Conservation (phyloP, 2,888 invertebrate species). For the Phaonia tiefii region DNA sequence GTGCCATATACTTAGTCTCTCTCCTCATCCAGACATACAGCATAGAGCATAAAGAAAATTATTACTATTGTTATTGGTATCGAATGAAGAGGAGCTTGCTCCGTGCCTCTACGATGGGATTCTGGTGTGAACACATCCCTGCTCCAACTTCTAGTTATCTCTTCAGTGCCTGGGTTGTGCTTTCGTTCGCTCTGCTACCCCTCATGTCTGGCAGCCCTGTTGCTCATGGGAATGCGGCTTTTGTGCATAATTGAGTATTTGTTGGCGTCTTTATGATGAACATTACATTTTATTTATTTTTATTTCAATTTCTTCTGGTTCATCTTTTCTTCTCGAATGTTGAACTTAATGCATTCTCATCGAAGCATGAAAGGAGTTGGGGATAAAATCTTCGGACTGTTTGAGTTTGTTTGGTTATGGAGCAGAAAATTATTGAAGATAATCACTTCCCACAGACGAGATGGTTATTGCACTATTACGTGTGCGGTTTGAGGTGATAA, state of each 20-base stretch:
- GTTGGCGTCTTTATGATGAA: slow-evolving; percentile 58
- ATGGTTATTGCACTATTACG: slow-evolving; percentile 26
- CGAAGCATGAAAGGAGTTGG: slow-evolving; percentile 47
- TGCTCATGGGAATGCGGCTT: slow-evolving; percentile 62
- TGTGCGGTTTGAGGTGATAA: background rate
- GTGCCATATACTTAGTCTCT: slow-evolving; percentile 29
- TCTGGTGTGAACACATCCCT: background rate
- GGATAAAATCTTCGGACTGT: slow-evolving; percentile 53
- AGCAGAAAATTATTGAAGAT: slow-evolving; percentile 54
- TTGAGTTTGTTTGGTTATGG: slow-evolving; percentile 33
- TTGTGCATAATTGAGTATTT: slow-evolving; percentile 67
- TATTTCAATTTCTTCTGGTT: slow-evolving; percentile 49
- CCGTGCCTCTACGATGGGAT: background rate
- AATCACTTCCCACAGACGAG: slow-evolving; percentile 43
- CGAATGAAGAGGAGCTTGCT: slow-evolving; percentile 35
- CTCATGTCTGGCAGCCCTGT: slow-evolving; percentile 33
- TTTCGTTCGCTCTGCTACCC: no score
- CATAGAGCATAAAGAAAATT: slow-evolving; percentile 50
- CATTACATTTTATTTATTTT: slow-evolving; percentile 57
- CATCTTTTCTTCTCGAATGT: slow-evolving; percentile 28
- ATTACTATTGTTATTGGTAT: slow-evolving; percentile 53
- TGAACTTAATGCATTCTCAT: slow-evolving; percentile 64
- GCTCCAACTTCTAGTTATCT: no score
- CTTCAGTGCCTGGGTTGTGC: background rate
- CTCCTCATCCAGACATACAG: slow-evolving; percentile 24